Evolutionary conservation across 2,888 invertebrate species (phyloP).

Genomic region (Drosophila peninsularis): DNA sequence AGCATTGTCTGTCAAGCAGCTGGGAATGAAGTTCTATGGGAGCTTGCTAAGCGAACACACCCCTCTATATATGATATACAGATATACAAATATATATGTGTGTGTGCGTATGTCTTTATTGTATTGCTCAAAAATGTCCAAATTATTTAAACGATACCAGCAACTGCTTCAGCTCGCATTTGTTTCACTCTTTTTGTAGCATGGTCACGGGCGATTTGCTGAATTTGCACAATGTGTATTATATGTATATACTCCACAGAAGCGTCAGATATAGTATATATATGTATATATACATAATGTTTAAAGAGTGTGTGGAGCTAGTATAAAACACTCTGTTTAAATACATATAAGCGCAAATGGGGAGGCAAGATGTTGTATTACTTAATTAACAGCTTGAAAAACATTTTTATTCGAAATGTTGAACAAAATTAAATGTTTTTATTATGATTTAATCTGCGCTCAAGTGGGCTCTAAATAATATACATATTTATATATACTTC

Average conservation of each 20-base stretch:
- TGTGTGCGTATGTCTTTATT: not conserved
- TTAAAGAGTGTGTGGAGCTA: not conserved
- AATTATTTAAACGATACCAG: constrained; percentile 48
- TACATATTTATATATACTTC: not conserved
- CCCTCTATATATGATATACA: constrained; percentile 5
- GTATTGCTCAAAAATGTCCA: constrained; percentile 44
- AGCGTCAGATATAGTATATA: not conserved
- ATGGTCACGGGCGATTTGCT: constrained; percentile 71
- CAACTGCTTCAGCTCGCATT: constrained; percentile 29
- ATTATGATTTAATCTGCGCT: constrained; percentile 8
- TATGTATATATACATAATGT: not conserved
- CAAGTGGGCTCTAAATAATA: constrained; percentile 1
- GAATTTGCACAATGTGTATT: constrained; percentile 30
- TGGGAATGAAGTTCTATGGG: constrained; percentile 51
- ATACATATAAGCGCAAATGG: not conserved
- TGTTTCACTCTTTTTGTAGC: constrained; percentile 50
- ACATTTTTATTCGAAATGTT: not conserved
- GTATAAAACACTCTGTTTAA: not conserved
- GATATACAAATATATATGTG: not conserved
- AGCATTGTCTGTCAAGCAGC: constrained; percentile 27
- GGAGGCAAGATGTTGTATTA: not conserved
- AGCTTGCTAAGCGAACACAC: constrained; percentile 47
- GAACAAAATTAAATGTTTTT: not conserved
- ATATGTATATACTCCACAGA: constrained; percentile 2
- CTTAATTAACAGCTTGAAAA: constrained; percentile 1